Base-by-base conservation (phyloP, 2,113 vertebrate genomes). In the Maccullochella peelii region DNA sequence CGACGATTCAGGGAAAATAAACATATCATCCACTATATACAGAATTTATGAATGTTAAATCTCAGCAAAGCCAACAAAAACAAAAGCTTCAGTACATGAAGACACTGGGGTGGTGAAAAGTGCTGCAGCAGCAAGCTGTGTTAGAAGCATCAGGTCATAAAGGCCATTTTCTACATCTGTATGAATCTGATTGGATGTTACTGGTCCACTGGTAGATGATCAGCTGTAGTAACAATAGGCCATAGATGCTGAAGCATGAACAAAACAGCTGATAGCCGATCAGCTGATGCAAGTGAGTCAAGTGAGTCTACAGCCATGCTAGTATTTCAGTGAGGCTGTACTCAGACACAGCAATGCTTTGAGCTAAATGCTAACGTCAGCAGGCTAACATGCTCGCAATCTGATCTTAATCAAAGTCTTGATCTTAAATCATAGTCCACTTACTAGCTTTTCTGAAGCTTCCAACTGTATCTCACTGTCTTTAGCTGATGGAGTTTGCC, bases 161-260 rank as follows among this genome's bases (percentile, higher is more conserved):
- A 73, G 36, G 25, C 30, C 14, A n/a, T 40, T 33, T 18, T 66
- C 21, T 42, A 23, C 50, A 58, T 65, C 49, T 67, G 8, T 23
- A 11, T 66, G 33, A 73, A 23, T 65, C 21, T 69, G 23, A 66
- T 8, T 8, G 25, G 52, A 62, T 55, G 23, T 16, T 61, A 20
- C 50, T 36, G 54, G 11, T 68, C 38, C 12, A 49, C 38, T 57
- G 47, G 23, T 50, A 73, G 50, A 52, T 49, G 36, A 70, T 59
- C 18, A 52, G 36, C 49, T 61, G 15, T 30, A 5, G 23, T 75
- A 38, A 74, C 42, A 81, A 69, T 11, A 16, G n/a, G 36, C 57
- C 54, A 47, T 10, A 25, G 67, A 73, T 6, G 65, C 67, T 72
- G 21, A 30, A 61, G 58, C 59, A 58, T 36, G 63, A 59, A 49